Evolutionary conservation across 2,888 invertebrate genomes (phyloP), one percentile per base, ranked within the genome.

Genomic region (Deilephila elpenor): DNA sequence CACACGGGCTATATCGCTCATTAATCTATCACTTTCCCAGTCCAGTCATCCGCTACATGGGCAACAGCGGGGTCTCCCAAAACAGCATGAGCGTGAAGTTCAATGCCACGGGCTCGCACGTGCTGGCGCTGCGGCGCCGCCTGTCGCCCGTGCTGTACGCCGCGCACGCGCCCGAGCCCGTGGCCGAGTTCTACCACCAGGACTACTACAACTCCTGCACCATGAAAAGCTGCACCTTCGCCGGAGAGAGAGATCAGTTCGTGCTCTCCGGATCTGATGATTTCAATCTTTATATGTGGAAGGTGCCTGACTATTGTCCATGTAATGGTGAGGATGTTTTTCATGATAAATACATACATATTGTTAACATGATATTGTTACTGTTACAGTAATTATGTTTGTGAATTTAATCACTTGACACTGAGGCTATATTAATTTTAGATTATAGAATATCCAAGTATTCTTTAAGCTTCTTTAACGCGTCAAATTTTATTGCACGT

Each of bases 141-240:
- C 94, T 98, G 74, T 97, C 98, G 0, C 98, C 99, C 0, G 97
- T 98, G 17, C 92, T 99, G 8, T 99, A 98, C 85, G 93, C 95
- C 0, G 95, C 96, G 0, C 95, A 97, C 78, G 96, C 96, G 0
- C 94, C 97, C 0, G 95, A 96, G 61, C 97, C 97, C 0, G 91
- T 97, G 37, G 98, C 97, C 51, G 97, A 98, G 89, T 98, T 99
- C 91, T 98, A 98, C 88, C 98, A 98, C 88, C 96, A 97, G 70
- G 98, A 98, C 77, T 99, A 99, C 89, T 98, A 98, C 86, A 99
- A 99, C 90, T 98, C 98, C 0, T 99, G 99, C 87, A 99, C 99
- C 0, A 98, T 99, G 98, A 99, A 99, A 93, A 98, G 98, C 78
- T 98, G 99, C 86, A 97, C 97, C 77, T 99, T 99, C 91, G 98